These are phyloP conservation scores for Drosophila paracracens DNA, from an alignment of 2,888 invertebrate species.

Conservation along the genomic window DNA sequence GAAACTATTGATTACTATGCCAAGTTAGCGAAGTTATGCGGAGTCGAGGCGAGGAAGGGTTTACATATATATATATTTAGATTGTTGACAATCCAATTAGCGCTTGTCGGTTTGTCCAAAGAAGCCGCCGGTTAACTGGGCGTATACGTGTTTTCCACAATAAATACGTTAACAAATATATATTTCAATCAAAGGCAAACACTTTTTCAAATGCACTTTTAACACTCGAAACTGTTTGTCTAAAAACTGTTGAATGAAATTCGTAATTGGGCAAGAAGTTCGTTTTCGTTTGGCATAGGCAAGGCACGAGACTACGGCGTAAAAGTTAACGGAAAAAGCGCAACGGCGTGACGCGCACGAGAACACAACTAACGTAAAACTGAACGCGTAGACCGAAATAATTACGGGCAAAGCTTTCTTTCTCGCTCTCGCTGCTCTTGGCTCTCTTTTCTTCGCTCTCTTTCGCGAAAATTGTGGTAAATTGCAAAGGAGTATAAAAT, in stretches of 20 bases:
- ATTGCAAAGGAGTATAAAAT: conserved; percentile 25
- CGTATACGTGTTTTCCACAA: conserved; percentile 33
- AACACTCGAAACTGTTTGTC: not conserved
- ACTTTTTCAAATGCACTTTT: conserved; percentile 7
- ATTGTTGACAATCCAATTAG: conserved; percentile 79
- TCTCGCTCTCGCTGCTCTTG: conserved; percentile 39
- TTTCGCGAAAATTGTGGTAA: conserved; percentile 42
- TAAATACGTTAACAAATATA: not conserved
- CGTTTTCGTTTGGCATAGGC: conserved; percentile 21
- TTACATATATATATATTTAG: conserved; percentile 2
- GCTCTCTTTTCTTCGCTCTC: conserved; percentile 39
- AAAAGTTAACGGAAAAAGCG: conserved; percentile 22
- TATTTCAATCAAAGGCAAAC: conserved; percentile 11
- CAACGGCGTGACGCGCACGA: conserved; percentile 62
- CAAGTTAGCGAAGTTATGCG: conserved; percentile 66
- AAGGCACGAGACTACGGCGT: conserved; percentile 24
- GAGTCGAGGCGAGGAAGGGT: conserved; percentile 52
- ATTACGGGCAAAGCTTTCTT: conserved; percentile 37
- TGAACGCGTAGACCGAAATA: conserved; percentile 45
- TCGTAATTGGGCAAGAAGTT: conserved; percentile 4
- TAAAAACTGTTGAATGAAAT: conserved; percentile 6
- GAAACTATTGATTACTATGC: conserved; percentile 70
- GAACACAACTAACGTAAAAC: conserved; percentile 74
- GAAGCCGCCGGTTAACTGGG: conserved; percentile 39
- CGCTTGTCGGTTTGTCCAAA: conserved; percentile 30